These are phyloP conservation scores for Tachuris rubrigastra DNA, from an alignment of 2,113 vertebrate genomes.

Conservation along the genomic window DNA sequence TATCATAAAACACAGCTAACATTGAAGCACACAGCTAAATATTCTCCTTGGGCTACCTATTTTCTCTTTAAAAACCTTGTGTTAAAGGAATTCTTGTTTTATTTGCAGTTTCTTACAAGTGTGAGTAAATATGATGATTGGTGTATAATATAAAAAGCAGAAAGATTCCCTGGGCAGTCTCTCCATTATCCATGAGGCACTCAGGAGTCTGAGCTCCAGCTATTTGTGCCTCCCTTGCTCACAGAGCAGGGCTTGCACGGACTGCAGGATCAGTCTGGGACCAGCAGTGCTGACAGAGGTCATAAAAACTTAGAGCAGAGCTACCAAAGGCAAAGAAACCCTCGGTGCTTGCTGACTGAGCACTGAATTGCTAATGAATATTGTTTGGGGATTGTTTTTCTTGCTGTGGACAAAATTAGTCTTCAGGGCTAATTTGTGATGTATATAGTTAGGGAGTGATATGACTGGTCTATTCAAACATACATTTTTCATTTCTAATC, in stretches of 20 bases:
- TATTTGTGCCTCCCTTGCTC: background rate
- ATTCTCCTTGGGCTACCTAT: constrained; percentile 29
- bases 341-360: background rate
- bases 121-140: background rate
- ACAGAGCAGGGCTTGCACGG: no score
- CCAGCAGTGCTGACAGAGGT: background rate
- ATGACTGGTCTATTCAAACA: background rate
- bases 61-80: background rate
- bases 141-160: background rate
- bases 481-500: background rate
- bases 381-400: background rate
- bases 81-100: background rate
- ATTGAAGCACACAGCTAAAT: background rate
- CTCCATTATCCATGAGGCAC: background rate
- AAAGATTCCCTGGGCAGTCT: background rate
- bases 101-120: background rate
- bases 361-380: background rate
- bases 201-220: background rate
- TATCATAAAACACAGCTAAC: background rate
- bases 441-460: background rate
- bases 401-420: background rate
- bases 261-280: background rate
- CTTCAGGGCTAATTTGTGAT: background rate
- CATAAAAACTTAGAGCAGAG: background rate
- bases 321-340: background rate